These are phyloP conservation scores for Acomys russatus DNA, from an alignment of 2,797 vertebrate species.

Conservation along the genomic window DNA sequence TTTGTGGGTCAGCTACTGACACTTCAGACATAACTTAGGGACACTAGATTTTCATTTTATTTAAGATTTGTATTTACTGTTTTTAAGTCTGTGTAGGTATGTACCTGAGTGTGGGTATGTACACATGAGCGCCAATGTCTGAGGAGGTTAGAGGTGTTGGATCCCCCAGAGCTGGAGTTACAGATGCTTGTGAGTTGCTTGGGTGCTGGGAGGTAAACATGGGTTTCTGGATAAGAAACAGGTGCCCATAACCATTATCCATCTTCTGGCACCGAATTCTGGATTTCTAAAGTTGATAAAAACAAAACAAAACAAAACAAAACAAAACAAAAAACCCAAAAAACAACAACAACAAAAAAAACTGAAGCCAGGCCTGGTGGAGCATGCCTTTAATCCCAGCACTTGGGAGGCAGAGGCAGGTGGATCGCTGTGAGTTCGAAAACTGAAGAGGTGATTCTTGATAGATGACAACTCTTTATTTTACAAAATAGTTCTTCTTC, in stretches of 20 bases:
- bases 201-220: too few relatives aligned
- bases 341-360: too few relatives aligned
- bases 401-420: too few relatives aligned
- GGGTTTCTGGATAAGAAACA: neutral
- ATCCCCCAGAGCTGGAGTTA: neutral
- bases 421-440: too few relatives aligned
- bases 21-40: constrained; percentile 22
- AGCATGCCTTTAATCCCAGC: too few relatives aligned
- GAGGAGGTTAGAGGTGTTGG: neutral
- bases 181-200: neutral
- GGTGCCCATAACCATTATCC: too few relatives aligned
- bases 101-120: neutral
- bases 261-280: neutral
- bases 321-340: too few relatives aligned
- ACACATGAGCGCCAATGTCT: neutral
- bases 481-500: neutral
- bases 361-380: too few relatives aligned
- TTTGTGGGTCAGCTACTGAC: neutral
- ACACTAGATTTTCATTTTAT: neutral
- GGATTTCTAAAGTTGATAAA: constrained; percentile 23
- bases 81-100: neutral
- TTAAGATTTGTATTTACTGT: too few relatives aligned
- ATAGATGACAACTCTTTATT: neutral
- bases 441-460: constrained; percentile 10
- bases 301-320: too few relatives aligned